phyloP scores from a whole-genome alignment of 2,797 vertebrate species.

The Cyclopterus lumpus region DNA sequence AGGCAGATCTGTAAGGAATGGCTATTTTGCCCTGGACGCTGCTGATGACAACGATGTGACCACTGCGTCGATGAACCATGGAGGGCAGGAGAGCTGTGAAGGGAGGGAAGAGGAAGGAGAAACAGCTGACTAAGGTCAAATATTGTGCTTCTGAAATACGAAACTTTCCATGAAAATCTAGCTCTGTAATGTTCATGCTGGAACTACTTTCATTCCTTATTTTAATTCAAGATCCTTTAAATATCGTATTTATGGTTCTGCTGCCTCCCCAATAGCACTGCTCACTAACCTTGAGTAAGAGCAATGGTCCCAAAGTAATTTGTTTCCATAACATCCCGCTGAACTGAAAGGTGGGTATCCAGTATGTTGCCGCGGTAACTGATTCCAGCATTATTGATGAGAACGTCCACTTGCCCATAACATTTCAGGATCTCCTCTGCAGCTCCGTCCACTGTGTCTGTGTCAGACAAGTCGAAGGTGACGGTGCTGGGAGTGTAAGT shows the following conservation, averaged over 20 bases:
- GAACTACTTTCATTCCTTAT: background rate
- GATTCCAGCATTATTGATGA: slow-evolving; percentile 96
- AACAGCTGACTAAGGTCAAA: background rate
- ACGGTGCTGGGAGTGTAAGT: slow-evolving; percentile 84
- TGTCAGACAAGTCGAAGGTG: slow-evolving; percentile 90
- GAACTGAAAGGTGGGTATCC: slow-evolving; percentile 89
- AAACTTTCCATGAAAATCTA: background rate
- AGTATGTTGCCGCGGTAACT: slow-evolving; percentile 92
- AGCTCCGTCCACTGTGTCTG: slow-evolving; percentile 75
- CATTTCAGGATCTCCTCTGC: slow-evolving; percentile 90
- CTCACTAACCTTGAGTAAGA: slow-evolving; percentile 91
- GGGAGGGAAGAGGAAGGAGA: background rate
- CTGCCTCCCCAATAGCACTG: no score
- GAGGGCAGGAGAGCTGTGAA: slow-evolving; percentile 90
- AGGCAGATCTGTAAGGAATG: slow-evolving; percentile 95
- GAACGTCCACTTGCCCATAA: slow-evolving; percentile 89
- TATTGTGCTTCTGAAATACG: background rate
- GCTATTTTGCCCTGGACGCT: slow-evolving; percentile 96
- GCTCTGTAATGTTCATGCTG: background rate
- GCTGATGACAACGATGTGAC: slow-evolving; percentile 93
- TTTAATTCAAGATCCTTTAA: background rate
- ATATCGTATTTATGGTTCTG: background rate
- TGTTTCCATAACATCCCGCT: slow-evolving; percentile 94
- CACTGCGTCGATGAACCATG: slow-evolving; percentile 88
- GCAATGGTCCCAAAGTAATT: slow-evolving; percentile 99